Evolutionary conservation across 2,797 vertebrate species (phyloP), one percentile per base, ranked within the genome.

Genomic region (Hippoglossus hippoglossus): DNA sequence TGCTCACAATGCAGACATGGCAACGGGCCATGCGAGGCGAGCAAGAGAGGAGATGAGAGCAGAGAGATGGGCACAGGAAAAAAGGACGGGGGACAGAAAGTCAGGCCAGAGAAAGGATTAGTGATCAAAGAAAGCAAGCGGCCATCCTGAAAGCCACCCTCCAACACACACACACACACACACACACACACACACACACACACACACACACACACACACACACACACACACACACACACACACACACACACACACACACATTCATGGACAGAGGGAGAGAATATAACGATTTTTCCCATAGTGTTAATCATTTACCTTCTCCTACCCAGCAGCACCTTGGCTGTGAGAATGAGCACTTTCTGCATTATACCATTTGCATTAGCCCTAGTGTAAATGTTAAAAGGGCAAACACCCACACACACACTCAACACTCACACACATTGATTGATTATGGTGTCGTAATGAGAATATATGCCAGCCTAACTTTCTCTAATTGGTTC

Each of bases 71-170:
- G 81, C 78, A 83, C 78, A 82, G 65, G 80, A 68, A 68, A 86
- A 84, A 83, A 82, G 80, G 75, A 77, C 22, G 10, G 77, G 73
- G 86, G 82, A 86, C 75, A 83, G 74, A 88, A 85, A 87, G 87
- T 86, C 85, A 83, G 78, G 87, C 90, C 87, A 91, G 86, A 87
- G 76, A 88, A 86, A 82, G 86, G 91, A 90, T 89, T 92, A 85
- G 83, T 80, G 88, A 91, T 92, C 86, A 90, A 91, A 92, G 88
- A 79, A 79, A 85, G 77, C 85, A 61, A 85, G 73, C 56, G 64
- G 82, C 80, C 80, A 80, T 83, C 77, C 80, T 82, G 77, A 89
- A 88, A 79, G 61, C 63, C 52, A 25, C 6, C 44, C 44, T 18
- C 41, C 15, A 13, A 13, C 59, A 67, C 41, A 39, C 65, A 46